Conservation (phyloP, 2,888 invertebrate genomes). For the Epicampocera succincta region DNA sequence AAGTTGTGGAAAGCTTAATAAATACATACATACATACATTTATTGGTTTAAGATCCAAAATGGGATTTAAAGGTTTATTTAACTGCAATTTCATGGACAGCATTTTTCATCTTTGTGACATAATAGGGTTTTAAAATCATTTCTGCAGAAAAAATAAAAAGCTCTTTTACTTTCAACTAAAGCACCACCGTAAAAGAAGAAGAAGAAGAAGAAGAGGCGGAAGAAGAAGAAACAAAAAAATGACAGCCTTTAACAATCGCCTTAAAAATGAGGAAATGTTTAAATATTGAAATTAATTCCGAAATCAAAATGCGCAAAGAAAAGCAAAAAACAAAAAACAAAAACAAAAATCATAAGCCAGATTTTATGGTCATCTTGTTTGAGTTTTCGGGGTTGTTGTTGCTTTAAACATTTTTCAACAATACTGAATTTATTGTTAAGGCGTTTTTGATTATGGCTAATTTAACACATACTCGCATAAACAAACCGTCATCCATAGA, state of each 20-base stretch:
- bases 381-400: not conserved
- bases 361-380: too few relatives aligned
- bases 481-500: not conserved
- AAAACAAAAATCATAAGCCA: slow-evolving; percentile 21
- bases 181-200: not conserved
- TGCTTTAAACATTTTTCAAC: slow-evolving; percentile 2
- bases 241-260: slow-evolving; percentile 33
- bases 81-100: too few relatives aligned
- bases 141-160: too few relatives aligned
- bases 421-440: slow-evolving; percentile 48
- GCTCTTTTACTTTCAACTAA: not conserved
- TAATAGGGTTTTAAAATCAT: too few relatives aligned
- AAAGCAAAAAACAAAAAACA: slow-evolving; percentile 36
- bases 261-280: slow-evolving; percentile 60
- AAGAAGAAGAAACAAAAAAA: too few relatives aligned
- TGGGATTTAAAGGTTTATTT: too few relatives aligned
- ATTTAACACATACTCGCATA: slow-evolving; percentile 42
- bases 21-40: too few relatives aligned
- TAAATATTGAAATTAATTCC: slow-evolving; percentile 65
- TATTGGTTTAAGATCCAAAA: too few relatives aligned
- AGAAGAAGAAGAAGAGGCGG: too few relatives aligned
- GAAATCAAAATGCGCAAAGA: slow-evolving; percentile 8
- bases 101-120: too few relatives aligned
- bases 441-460: slow-evolving; percentile 63
- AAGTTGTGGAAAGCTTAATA: too few relatives aligned